Percentiles rank a stretch among this genome's conserved stretches.
phyloP scores from a whole-genome alignment of 2,113 vertebrate genomes.

The Neolamprologus caudopunctatus region DNA sequence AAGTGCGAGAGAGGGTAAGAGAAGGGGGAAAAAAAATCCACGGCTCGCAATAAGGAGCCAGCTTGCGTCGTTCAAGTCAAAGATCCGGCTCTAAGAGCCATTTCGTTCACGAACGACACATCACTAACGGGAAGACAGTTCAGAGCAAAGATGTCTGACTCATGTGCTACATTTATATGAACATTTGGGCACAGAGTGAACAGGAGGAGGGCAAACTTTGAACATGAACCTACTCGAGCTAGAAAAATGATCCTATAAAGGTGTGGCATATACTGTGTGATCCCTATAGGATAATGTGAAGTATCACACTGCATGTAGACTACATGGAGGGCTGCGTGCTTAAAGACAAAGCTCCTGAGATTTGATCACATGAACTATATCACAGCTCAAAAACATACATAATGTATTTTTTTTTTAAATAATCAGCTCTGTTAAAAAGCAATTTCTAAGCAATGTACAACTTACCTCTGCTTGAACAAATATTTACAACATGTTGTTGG shows the following conservation, averaged over 20 bases:
- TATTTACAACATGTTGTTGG: neutral
- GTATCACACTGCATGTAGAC: neutral
- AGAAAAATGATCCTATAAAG: neutral
- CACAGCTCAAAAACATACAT: neutral
- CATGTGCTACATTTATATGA: neutral
- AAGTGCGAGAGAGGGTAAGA: too few species aligned
- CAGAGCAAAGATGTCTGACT: neutral
- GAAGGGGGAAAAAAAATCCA: fast-evolving
- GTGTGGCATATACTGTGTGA: neutral
- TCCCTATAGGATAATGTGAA: neutral
- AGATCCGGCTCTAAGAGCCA: neutral
- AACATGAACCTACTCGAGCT: neutral
- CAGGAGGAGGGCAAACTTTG: slow-evolving; percentile 2
- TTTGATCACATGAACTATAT: neutral
- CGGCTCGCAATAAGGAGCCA: neutral
- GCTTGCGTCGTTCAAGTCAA: fast-evolving
- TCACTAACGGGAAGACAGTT: neutral
- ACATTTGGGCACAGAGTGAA: slow-evolving; percentile 6
- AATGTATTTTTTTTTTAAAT: fast-evolving
- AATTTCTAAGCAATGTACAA: neutral
- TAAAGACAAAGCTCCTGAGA: neutral
- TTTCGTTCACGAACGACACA: fast-evolving
- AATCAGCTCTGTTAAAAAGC: neutral
- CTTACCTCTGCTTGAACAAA: neutral
- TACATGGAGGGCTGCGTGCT: neutral